phyloP scores from a whole-genome alignment of 2,888 invertebrate species.

The Drosophila leonis region DNA sequence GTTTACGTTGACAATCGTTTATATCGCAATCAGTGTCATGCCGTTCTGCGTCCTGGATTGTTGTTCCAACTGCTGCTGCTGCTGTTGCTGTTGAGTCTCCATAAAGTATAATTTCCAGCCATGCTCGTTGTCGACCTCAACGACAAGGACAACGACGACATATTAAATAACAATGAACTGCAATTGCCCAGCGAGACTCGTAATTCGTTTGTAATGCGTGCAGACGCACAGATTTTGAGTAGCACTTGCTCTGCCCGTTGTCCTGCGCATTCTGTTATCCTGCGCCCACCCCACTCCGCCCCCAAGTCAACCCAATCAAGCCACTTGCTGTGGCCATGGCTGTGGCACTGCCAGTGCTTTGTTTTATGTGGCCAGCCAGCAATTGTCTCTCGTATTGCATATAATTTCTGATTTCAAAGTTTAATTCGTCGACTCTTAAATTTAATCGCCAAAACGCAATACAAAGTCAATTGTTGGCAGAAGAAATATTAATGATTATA shows the following conservation, averaged over 20 bases:
- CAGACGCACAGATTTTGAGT: slow-evolving; percentile 81
- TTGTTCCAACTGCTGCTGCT: slow-evolving; percentile 31
- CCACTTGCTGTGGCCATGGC: slow-evolving; percentile 9
- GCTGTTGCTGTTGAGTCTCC: slow-evolving; percentile 53
- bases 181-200: slow-evolving; percentile 79
- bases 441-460: slow-evolving; percentile 60
- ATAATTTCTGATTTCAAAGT: slow-evolving; percentile 72
- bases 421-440: slow-evolving; percentile 70
- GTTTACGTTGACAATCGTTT: slow-evolving; percentile 83
- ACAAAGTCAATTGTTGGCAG: slow-evolving; percentile 30
- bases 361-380: slow-evolving; percentile 63
- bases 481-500: background rate
- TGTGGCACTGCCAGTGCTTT: slow-evolving; percentile 36
- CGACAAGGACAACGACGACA: slow-evolving; percentile 62
- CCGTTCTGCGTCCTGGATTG: slow-evolving; percentile 62
- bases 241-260: slow-evolving; percentile 46
- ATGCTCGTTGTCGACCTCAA: slow-evolving; percentile 44
- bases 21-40: slow-evolving; percentile 81
- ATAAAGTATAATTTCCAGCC: slow-evolving; percentile 78
- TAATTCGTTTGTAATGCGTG: slow-evolving; percentile 81
- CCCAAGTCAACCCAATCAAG: background rate
- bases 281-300: background rate
- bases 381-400: slow-evolving; percentile 58
- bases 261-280: slow-evolving; percentile 36
- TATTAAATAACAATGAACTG: slow-evolving; percentile 83